Percentiles rank a stretch among this genome's conserved stretches.
Evolutionary conservation across 2,797 vertebrate species (phyloP).

Genomic region (Pseudotriccus pelzelni): DNA sequence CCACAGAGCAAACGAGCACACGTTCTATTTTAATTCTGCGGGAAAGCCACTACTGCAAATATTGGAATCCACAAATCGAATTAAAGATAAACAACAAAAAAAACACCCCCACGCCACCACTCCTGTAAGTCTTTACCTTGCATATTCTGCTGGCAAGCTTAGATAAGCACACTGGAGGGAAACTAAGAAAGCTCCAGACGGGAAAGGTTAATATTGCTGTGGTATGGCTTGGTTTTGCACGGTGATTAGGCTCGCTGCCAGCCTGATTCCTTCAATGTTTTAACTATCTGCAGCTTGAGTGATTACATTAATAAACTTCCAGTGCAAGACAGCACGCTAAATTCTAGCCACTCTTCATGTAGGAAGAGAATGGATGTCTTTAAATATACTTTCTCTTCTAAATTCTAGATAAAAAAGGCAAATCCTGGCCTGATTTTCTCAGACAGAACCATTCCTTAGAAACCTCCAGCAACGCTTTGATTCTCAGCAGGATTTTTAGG

Average conservation of each 20-base stretch:
- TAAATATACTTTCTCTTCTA: background rate
- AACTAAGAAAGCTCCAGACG: background rate
- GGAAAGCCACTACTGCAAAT: background rate
- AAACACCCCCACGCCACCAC: background rate
- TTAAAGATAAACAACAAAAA: background rate
- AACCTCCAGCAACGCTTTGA: background rate
- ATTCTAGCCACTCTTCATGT: background rate
- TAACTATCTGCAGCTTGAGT: conserved; percentile 19
- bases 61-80: background rate
- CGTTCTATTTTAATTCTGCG: background rate
- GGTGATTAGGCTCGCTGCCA: conserved; percentile 2
- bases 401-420: background rate
- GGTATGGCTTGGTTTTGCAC: background rate
- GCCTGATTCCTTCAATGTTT: background rate
- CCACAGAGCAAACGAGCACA: background rate
- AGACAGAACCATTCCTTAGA: background rate
- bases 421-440: background rate
- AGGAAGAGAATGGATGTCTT: background rate
- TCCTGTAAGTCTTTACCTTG: background rate
- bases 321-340: background rate
- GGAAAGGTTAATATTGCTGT: background rate
- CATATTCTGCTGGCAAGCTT: background rate
- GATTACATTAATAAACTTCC: conserved; percentile 27
- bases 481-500: background rate
- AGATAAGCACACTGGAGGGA: background rate